phyloP scores from a whole-genome alignment of 2,888 invertebrate genomes.

The Polydrusus pterygomalis region DNA sequence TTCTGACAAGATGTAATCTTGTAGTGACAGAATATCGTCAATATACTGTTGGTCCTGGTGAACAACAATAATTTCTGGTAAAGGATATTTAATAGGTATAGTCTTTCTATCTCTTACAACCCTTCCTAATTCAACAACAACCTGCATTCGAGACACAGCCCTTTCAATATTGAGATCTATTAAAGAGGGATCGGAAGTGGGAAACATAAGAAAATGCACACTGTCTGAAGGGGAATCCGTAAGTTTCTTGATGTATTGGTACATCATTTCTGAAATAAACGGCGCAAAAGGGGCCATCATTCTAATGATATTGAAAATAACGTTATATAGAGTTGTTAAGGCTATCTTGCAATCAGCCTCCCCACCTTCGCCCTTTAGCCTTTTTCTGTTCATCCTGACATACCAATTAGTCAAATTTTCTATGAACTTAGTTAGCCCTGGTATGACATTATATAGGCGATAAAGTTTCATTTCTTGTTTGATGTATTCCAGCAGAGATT shows the following conservation, averaged over 20 bases:
- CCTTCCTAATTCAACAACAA: constrained; percentile 94
- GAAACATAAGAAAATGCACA: constrained; percentile 94
- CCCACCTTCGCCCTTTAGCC: constrained; percentile 94
- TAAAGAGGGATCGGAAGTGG: constrained; percentile 80
- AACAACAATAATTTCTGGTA: constrained; percentile 96
- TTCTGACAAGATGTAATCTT: constrained; percentile 93
- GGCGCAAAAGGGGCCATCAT: constrained; percentile 99
- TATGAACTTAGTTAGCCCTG: constrained; percentile 94
- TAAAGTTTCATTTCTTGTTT: constrained; percentile 96
- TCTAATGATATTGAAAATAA: constrained; percentile 90
- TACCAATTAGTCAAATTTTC: constrained; percentile 99
- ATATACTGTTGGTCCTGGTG: constrained; percentile 88
- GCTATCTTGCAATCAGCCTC: constrained; percentile 87
- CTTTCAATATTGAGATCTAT: constrained; percentile 92
- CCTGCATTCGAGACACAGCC: constrained; percentile 94
- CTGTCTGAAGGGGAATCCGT: constrained; percentile 79
- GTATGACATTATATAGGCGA: constrained; percentile 95
- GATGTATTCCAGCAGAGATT: constrained; percentile 91
- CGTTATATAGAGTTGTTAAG: constrained; percentile 90
- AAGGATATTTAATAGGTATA: constrained; percentile 95
- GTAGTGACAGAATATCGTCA: constrained; percentile 80
- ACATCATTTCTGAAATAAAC: constrained; percentile 96
- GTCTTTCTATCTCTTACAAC: constrained; percentile 94
- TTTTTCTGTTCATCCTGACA: constrained; percentile 95
- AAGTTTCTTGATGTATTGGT: constrained; percentile 87